Conservation (phyloP, 2,888 invertebrate species). For the Coecobrya sp. region DNA sequence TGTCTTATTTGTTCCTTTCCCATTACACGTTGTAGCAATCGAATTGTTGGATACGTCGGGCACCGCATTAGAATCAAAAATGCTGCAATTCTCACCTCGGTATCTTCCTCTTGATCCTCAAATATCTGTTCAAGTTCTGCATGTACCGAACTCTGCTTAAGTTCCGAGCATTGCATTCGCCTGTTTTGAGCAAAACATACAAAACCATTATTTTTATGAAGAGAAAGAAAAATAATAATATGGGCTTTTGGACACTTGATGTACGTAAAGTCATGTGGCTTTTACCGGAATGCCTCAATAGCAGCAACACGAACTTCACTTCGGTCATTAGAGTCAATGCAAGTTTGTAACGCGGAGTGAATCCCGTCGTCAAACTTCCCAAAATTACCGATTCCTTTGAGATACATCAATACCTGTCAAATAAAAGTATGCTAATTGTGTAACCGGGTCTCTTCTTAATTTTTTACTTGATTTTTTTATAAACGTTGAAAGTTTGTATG, state of each 20-base stretch:
- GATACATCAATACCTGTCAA: slow-evolving; percentile 90
- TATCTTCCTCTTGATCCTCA: slow-evolving; percentile 91
- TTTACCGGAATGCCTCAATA: slow-evolving; percentile 92
- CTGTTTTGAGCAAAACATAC: slow-evolving; percentile 66
- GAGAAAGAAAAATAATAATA: not conserved
- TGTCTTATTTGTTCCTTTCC: slow-evolving; percentile 94
- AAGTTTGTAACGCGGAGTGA: slow-evolving; percentile 90
- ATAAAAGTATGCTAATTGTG: not conserved
- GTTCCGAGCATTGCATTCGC: slow-evolving; percentile 83
- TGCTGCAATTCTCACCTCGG: slow-evolving; percentile 95
- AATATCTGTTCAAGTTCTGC: slow-evolving; percentile 91
- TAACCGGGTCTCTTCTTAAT: slow-evolving; percentile 19
- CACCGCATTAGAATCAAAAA: slow-evolving; percentile 97
- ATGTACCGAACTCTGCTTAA: not conserved
- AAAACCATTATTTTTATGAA: slow-evolving; percentile 1
- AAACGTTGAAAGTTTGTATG: not conserved
- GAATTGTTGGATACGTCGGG: slow-evolving; percentile 93
- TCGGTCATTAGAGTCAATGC: slow-evolving; percentile 91
- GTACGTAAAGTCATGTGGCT: not conserved
- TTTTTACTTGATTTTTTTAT: too few relatives aligned
- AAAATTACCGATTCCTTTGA: slow-evolving; percentile 96
- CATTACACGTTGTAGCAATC: slow-evolving; percentile 92
- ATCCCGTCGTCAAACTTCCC: slow-evolving; percentile 92
- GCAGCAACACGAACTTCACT: slow-evolving; percentile 93
- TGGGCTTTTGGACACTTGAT: not conserved